A percentile compares a stretch with the other conserved stretches of the same genome.
These are phyloP conservation scores for Heterodera schachtii DNA, from an alignment of 1,140 invertebrate genomes.

Conservation along the genomic window DNA sequence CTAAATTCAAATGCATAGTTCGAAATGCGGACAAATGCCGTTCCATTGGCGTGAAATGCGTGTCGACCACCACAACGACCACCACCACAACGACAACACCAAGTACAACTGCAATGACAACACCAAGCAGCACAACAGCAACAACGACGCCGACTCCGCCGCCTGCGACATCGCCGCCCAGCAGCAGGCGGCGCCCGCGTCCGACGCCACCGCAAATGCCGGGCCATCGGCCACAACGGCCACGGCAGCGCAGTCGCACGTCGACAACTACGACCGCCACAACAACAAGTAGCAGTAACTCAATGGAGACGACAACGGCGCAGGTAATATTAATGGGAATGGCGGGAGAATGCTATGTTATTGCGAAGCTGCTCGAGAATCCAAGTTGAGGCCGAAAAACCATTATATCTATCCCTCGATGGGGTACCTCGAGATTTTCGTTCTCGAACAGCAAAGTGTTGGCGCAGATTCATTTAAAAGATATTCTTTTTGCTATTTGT, in stretches of 20 bases:
- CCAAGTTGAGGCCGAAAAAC: no score
- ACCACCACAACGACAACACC: slow-evolving; percentile 38
- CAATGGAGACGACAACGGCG: neutral
- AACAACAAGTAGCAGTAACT: neutral
- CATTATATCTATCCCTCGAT: no score
- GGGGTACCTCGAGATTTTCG: no score
- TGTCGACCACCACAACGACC: slow-evolving; percentile 42
- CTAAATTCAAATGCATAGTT: slow-evolving; percentile 21
- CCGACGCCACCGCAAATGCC: slow-evolving; percentile 23
- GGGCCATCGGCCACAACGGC: slow-evolving; percentile 31
- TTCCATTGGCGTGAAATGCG: slow-evolving; percentile 51
- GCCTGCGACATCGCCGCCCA: slow-evolving; percentile 30
- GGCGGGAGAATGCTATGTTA: no score
- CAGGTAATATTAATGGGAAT: no score
- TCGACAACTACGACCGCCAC: slow-evolving; percentile 15
- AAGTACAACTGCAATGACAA: slow-evolving; percentile 32
- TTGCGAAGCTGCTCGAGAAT: no score
- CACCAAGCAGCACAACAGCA: slow-evolving; percentile 29
- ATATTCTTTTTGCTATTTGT: neutral
- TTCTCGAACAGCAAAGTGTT: no score
- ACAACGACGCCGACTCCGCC: slow-evolving; percentile 34
- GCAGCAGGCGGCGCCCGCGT: slow-evolving; percentile 7
- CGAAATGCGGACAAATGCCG: slow-evolving; percentile 43
- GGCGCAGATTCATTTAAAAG: no score
- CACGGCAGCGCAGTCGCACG: slow-evolving; percentile 10